These are phyloP conservation scores for Branchinecta sandiegonensis DNA, from an alignment of 2,888 invertebrate genomes.

Conservation along the genomic window DNA sequence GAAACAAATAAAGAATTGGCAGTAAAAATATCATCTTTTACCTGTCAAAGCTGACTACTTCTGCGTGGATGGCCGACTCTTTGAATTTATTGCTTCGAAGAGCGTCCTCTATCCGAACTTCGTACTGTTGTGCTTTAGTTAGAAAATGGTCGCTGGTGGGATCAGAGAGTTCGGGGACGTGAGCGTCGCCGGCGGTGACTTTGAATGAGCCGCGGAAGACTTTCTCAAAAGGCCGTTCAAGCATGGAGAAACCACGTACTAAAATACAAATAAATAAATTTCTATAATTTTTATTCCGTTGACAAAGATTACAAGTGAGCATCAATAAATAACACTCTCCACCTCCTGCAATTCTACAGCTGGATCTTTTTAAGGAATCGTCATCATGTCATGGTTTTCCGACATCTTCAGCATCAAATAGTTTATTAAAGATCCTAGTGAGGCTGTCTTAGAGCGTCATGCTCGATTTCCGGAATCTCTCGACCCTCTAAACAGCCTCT, in stretches of 20 bases:
- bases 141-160: neutral
- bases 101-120: slow-evolving; percentile 7
- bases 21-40: neutral
- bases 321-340: too few species aligned
- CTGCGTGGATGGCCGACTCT: neutral
- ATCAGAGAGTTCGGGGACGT: neutral
- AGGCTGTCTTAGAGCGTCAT: too few species aligned
- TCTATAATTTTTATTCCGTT: too few species aligned
- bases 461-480: too few species aligned
- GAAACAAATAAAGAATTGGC: too few species aligned
- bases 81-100: neutral
- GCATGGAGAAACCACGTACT: neutral
- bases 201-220: slow-evolving; percentile 9
- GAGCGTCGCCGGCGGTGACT: neutral
- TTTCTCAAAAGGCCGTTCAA: neutral
- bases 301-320: too few species aligned
- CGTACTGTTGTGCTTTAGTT: neutral
- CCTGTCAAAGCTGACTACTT: slow-evolving; percentile 5
- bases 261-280: neutral
- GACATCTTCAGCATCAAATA: too few species aligned
- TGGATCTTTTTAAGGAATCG: too few species aligned
- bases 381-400: too few species aligned
- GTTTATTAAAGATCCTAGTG: too few species aligned
- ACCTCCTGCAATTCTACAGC: too few species aligned
- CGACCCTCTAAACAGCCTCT: too few species aligned